Conservation (phyloP, 2,888 invertebrate species). For the Troides aeacus region DNA sequence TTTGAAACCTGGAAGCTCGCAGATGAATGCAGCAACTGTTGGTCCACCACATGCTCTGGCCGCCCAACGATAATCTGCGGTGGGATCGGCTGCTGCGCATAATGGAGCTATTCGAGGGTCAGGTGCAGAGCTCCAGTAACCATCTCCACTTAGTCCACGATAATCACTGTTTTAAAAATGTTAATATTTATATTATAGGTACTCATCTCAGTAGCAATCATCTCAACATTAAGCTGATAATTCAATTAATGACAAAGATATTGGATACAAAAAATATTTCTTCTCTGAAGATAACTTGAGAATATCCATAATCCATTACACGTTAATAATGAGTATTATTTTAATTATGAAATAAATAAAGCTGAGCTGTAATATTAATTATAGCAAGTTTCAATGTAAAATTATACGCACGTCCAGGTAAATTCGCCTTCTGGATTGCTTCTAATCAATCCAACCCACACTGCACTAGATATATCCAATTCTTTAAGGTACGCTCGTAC, state of each 20-base stretch:
- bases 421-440: constrained; percentile 85
- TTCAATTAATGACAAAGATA: neutral
- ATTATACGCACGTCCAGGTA: constrained; percentile 87
- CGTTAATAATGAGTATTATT: no score
- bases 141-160: constrained; percentile 81
- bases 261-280: neutral
- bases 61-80: constrained; percentile 89
- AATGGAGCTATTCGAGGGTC: constrained; percentile 81
- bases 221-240: neutral
- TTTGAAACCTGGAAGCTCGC: constrained; percentile 86
- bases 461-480: constrained; percentile 86
- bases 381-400: neutral
- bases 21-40: constrained; percentile 88
- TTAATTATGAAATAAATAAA: no score
- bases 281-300: no score
- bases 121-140: constrained; percentile 87
- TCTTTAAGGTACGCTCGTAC: constrained; percentile 88
- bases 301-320: no score
- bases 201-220: neutral
- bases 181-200: neutral
- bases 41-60: constrained; percentile 87
- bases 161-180: constrained; percentile 70
- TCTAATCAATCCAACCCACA: constrained; percentile 89
- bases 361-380: neutral
- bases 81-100: constrained; percentile 88